Evolutionary conservation across 2,113 vertebrate genomes (phyloP).

Genomic region (Paramormyrops kingsleyae): DNA sequence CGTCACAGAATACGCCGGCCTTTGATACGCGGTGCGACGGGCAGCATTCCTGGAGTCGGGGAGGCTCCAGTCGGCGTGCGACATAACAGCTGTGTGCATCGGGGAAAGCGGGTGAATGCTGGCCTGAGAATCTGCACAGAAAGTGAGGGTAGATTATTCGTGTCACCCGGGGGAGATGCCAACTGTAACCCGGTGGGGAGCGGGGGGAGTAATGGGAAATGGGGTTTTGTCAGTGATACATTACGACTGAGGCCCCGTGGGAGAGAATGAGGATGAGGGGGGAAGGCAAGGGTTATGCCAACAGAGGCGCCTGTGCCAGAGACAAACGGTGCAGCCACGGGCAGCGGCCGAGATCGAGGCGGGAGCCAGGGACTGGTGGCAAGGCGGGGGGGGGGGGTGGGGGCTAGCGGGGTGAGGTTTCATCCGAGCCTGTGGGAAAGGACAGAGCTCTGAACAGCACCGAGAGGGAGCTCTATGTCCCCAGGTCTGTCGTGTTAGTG

Average conservation of each 20-base stretch:
- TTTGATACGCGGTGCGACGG: neutral
- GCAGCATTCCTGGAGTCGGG: neutral
- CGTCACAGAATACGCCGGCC: neutral
- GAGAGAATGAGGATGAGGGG: slow-evolving; percentile 36
- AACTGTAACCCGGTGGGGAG: slow-evolving; percentile 28
- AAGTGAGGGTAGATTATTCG: slow-evolving; percentile 23
- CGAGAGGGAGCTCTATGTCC: neutral
- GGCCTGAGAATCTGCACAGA: neutral
- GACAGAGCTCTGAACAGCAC: slow-evolving; percentile 24
- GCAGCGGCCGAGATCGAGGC: slow-evolving; percentile 11
- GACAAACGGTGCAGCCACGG: neutral
- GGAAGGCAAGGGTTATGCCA: slow-evolving; percentile 28
- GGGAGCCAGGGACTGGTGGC: slow-evolving; percentile 22
- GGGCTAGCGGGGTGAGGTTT: slow-evolving; percentile 33
- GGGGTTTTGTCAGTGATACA: slow-evolving; percentile 59
- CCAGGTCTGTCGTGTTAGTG: neutral
- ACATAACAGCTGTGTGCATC: slow-evolving; percentile 20
- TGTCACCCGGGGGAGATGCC: slow-evolving; percentile 46
- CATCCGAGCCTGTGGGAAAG: slow-evolving; percentile 55
- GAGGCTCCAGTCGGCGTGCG: neutral
- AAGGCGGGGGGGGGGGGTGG: slow-evolving; percentile 27
- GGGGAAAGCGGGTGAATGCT: neutral
- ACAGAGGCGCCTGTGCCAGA: neutral
- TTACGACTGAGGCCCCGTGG: slow-evolving; percentile 50
- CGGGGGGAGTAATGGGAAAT: slow-evolving; percentile 57